These are phyloP conservation scores for Ceratotherium simum DNA, from an alignment of 2,113 vertebrate species.

Conservation along the genomic window DNA sequence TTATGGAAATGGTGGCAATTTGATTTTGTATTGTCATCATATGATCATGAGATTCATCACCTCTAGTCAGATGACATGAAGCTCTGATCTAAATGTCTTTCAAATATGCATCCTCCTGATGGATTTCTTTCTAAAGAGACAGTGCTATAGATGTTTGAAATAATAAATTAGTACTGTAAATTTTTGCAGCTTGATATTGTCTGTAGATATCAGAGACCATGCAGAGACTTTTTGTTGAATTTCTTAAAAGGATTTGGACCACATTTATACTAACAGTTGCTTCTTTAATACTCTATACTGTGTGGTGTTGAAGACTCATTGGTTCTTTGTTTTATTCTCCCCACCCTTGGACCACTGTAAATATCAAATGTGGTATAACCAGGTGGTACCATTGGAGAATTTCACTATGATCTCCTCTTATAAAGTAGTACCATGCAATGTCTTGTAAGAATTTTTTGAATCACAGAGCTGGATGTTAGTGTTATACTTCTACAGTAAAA, in stretches of 20 bases:
- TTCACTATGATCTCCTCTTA: not conserved
- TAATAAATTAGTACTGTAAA: not conserved
- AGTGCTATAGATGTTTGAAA: not conserved
- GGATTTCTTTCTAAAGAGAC: not conserved
- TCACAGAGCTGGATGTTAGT: not conserved
- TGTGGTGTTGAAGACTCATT: not conserved
- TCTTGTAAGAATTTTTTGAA: not conserved
- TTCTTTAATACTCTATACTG: not conserved
- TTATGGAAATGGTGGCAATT: not conserved
- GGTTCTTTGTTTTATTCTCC: not conserved
- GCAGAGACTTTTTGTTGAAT: not conserved
- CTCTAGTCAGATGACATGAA: not conserved
- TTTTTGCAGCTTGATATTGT: not conserved
- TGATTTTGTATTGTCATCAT: not conserved
- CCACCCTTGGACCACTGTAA: not conserved
- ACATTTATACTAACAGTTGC: not conserved
- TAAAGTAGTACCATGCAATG: not conserved
- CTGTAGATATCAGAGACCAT: not conserved
- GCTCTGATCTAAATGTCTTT: not conserved
- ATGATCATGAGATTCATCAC: not conserved
- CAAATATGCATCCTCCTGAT: not conserved
- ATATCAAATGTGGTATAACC: not conserved
- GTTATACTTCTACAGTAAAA: not conserved
- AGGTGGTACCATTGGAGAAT: not conserved
- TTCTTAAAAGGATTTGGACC: not conserved